Evolutionary conservation across 2,888 invertebrate genomes (phyloP), one percentile per base, ranked within the genome.

Genomic region (Linnaemya tessellans): DNA sequence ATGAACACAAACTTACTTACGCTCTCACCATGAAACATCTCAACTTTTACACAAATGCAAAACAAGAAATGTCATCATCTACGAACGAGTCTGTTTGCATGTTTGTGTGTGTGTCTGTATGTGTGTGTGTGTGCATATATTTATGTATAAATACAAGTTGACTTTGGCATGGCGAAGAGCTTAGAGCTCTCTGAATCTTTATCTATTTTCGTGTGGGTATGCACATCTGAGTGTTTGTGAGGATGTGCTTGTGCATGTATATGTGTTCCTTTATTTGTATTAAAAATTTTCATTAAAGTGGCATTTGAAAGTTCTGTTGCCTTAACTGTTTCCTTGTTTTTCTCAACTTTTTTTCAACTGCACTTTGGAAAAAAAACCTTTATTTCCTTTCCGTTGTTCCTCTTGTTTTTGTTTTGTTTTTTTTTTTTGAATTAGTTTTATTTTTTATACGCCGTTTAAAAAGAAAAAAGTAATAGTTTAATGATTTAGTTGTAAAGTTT

Each of bases 251-350:
- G 22, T 49, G 15, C 75, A n/a, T 68, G 51, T 78, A 15, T 68
- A 46, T 79, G 54, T 77, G 82, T 62, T 67, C 70, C 54, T 79
- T 65, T 73, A 82, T 85, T 82, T 85, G 81, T 62, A 81, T 81
- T 79, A 70, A 74, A 81, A 82, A 82, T 79, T 79, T 85, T 85
- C 79, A 85, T 85, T 85, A 85, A 82, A 85, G 85, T 85, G 78
- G 79, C 81, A 81, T 85, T 81, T 85, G 81, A 79, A 82, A 85
- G 85, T 85, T 85, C 74, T 82, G 82, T 71, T 82, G 81, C 85
- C 85, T 85, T 82, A 85, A 85, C 85, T 82, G 85, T 71, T 85
- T 85, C 81, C 85, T 74, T 79, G 82, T 85, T 79, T 79, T 82
- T 79, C 68, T 81, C 68, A 78, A 70, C 67, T 18, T 74, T 68